Percentiles rank a stretch among this genome's conserved stretches.
Evolutionary conservation across 2,888 invertebrate genomes (phyloP).

Genomic region (Phlogophora meticulosa): DNA sequence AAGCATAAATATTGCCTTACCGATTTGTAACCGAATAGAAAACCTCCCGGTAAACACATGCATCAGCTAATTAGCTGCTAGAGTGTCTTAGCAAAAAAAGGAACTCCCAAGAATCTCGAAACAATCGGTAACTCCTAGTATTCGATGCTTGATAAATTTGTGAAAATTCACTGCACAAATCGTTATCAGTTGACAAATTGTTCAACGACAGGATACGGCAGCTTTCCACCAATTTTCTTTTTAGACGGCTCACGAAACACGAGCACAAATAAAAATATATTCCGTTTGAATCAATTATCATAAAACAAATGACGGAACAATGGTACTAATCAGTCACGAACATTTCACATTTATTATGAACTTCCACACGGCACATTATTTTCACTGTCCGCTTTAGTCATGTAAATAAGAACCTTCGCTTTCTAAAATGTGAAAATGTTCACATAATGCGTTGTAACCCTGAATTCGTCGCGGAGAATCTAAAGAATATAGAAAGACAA

Average conservation of each 20-base stretch:
- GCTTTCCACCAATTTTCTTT: constrained; percentile 19
- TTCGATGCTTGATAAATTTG: not conserved
- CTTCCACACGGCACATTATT: constrained; percentile 68
- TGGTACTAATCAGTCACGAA: constrained; percentile 69
- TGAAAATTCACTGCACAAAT: no score
- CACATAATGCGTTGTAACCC: constrained; percentile 72
- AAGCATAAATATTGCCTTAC: no score
- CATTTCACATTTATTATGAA: constrained; percentile 76
- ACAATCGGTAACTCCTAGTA: not conserved
- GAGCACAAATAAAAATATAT: constrained; percentile 23
- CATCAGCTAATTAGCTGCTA: no score
- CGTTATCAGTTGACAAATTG: no score
- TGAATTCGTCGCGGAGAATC: constrained; percentile 74
- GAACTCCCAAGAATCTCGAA: no score
- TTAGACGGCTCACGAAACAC: not conserved
- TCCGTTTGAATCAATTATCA: constrained; percentile 23
- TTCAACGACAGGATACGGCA: constrained; percentile 5
- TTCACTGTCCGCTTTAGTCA: constrained; percentile 77
- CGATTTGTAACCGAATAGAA: no score
- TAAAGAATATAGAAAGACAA: constrained; percentile 64
- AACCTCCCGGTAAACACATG: no score
- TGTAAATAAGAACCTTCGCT: constrained; percentile 88
- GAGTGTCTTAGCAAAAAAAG: no score
- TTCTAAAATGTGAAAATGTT: constrained; percentile 88
- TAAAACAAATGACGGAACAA: constrained; percentile 61